Evolutionary conservation across 2,113 vertebrate species (phyloP), one percentile per base, ranked within the genome.

Genomic region (Ceuthmochares aereus): DNA sequence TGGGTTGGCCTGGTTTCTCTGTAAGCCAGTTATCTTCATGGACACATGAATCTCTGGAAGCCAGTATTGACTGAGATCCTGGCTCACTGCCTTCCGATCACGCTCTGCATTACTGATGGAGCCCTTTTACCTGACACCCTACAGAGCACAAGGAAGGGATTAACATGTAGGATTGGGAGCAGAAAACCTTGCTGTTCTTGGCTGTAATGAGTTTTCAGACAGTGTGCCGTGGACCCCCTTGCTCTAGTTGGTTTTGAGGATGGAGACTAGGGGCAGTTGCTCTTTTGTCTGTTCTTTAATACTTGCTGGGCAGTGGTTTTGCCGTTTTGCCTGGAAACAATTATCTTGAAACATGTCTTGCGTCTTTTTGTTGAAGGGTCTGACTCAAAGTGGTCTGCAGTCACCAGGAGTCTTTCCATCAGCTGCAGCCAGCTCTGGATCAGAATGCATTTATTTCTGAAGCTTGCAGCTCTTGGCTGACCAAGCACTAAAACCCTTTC

Each of bases 291-390:
- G 76, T 42, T 27, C 90, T 93, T 63, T 58, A 36, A 19, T 83
- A 59, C 90, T 77, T 62, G 72, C 68, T 0, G 26, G 78, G 82
- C 56, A 77, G 82, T 4, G 60, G 52, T 72, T 94, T 87, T 68
- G 87, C 92, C 78, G 6, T 27, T 90, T 29, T 81, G 90, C 85
- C 96, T 96, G 96, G 88, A 93, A 93, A 75, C 73, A 66, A 92
- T 95, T 42, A 32, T 30, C 79, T 52, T 54, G 74, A n/a, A 72
- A 62, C 68, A 5, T 56, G 95, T 75, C 37, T 27, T 36, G 6
- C 8, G 34, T 72, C 23, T 30, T 73, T 51, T 59, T 60, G 83
- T 77, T 34, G 80, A 81, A 72, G 96, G 92, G 56, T 70, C 92
- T 93, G 87, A 56, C 93, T 96, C 93, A n/a, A 63, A 76, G 93